Evolutionary conservation across 2,797 vertebrate genomes (phyloP).

Genomic region (Lagodon rhomboides): DNA sequence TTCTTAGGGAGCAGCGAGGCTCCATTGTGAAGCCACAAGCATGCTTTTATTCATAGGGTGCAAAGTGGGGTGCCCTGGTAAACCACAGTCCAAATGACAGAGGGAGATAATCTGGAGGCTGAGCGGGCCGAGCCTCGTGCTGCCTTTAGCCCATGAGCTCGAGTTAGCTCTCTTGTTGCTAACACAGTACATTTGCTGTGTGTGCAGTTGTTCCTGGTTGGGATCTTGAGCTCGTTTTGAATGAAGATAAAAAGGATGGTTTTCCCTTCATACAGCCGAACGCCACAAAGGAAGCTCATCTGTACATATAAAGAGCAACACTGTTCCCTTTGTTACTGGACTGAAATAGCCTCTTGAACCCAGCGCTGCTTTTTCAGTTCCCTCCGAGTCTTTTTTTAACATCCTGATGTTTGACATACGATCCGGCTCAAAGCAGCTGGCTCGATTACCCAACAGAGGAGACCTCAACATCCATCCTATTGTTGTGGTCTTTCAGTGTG

Average conservation of each 20-base stretch:
- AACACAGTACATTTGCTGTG: background rate
- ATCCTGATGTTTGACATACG: constrained; percentile 11
- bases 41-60: constrained; percentile 74
- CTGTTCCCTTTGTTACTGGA: background rate
- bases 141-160: constrained; percentile 7
- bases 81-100: constrained; percentile 56
- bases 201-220: background rate
- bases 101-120: constrained; percentile 38
- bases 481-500: constrained; percentile 8
- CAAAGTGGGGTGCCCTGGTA: constrained; percentile 62
- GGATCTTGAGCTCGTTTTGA: background rate
- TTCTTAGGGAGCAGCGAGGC: constrained; percentile 60
- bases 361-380: constrained; percentile 9
- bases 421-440: constrained; percentile 7
- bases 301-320: background rate
- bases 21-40: constrained; percentile 78
- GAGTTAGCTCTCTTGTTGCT: background rate
- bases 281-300: background rate
- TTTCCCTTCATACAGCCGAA: background rate
- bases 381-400: constrained; percentile 9
- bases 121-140: constrained; percentile 13
- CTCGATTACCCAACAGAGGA: constrained; percentile 18
- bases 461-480: background rate
- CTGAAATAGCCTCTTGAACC: constrained; percentile 2
- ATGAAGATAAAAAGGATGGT: background rate